phyloP scores from a whole-genome alignment of 1,140 invertebrate species.

The Microplitis mediator region DNA sequence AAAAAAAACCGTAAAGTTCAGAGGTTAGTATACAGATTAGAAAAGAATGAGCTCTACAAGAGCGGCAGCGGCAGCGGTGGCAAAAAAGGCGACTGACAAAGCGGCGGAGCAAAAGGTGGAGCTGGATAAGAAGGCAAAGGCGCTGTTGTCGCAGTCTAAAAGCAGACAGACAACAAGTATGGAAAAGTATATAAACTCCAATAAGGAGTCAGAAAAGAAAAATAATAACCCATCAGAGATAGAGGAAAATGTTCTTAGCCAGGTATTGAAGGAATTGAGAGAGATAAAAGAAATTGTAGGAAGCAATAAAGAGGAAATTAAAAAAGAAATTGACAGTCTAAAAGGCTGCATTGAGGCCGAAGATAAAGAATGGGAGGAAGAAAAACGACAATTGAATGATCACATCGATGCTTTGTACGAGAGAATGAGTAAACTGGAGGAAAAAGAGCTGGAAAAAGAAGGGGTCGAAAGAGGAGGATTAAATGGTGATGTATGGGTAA shows the following conservation, averaged over 20 bases:
- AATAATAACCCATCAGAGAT: background rate
- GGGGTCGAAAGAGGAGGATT: background rate
- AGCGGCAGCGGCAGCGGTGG: too few relatives aligned
- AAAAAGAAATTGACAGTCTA: background rate
- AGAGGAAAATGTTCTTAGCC: background rate
- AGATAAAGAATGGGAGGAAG: background rate
- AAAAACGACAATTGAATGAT: background rate
- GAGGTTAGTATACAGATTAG: too few relatives aligned
- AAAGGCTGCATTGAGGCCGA: background rate
- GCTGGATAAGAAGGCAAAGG: background rate
- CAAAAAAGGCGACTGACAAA: background rate
- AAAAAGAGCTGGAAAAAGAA: background rate
- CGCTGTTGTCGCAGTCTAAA: background rate
- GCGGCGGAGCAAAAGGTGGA: background rate
- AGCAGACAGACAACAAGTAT: background rate
- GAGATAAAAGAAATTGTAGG: background rate
- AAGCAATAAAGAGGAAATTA: slow-evolving; percentile 19
- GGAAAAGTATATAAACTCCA: background rate
- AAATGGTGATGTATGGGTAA: background rate
- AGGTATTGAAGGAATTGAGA: background rate
- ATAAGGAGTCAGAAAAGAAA: background rate
- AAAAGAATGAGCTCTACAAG: too few relatives aligned
- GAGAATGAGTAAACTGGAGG: background rate
- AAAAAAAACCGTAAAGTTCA: too few relatives aligned
- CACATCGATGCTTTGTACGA: background rate